A percentile compares a stretch with the other conserved stretches of the same genome.
Evolutionary conservation across 1,140 invertebrate genomes (phyloP).

Genomic region (Diorhabda elongata): DNA sequence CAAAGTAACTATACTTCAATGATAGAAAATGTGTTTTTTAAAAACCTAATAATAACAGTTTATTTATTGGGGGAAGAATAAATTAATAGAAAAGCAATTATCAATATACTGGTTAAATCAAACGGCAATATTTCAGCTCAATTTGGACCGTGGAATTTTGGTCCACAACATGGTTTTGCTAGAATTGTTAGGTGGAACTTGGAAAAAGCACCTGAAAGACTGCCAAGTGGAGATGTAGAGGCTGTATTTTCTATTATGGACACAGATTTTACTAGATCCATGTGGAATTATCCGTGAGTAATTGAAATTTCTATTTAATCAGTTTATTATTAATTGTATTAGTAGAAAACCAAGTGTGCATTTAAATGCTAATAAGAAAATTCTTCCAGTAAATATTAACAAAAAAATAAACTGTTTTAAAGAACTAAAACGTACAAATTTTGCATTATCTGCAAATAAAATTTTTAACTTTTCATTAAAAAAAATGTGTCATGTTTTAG

Average conservation of each 20-base stretch:
- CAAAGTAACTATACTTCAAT: neutral
- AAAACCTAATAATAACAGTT: no score
- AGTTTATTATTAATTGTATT: no score
- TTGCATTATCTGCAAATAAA: no score
- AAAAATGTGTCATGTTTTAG: no score
- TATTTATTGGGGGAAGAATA: no score
- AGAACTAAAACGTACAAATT: no score
- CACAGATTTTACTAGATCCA: slow-evolving; percentile 84
- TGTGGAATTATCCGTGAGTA: slow-evolving; percentile 88
- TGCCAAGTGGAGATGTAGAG: slow-evolving; percentile 85
- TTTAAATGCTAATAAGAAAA: no score
- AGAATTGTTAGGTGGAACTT: slow-evolving; percentile 85
- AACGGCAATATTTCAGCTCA: slow-evolving; percentile 63
- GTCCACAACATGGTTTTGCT: slow-evolving; percentile 92
- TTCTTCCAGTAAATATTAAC: no score
- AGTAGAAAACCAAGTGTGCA: no score
- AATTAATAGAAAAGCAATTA: neutral
- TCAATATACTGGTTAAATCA: slow-evolving; percentile 14
- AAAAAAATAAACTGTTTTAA: no score
- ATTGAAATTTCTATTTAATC: neutral
- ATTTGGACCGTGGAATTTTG: slow-evolving; percentile 89
- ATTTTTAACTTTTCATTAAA: no score
- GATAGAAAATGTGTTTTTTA: no score
- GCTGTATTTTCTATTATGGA: slow-evolving; percentile 88
- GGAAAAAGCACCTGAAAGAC: slow-evolving; percentile 78